Base-by-base conservation (phyloP, 2,888 invertebrate species). In the Lomographa bimaculata region DNA sequence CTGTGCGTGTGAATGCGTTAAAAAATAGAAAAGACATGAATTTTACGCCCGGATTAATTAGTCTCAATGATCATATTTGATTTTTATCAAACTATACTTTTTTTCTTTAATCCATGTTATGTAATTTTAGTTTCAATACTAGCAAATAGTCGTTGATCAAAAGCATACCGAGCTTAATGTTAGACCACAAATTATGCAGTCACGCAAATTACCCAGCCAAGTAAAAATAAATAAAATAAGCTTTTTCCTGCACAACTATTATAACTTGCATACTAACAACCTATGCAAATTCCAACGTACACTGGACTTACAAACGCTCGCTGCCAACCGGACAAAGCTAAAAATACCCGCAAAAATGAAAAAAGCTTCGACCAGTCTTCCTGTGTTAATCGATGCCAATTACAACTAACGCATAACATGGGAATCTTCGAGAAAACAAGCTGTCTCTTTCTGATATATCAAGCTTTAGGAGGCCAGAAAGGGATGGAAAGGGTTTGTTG, bases 301-400 rank as follows among this genome's bases (percentile, higher is more conserved):
- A 26, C 25, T 7, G 7, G n/a, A 19, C 26, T 11, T n/a, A 39
- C 40, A 8, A 46, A 43, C 5, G 9, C 11, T 7, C 30, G 30
- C 42, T 43, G 18, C 42, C 32, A 42, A 37, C 42, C 36, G 42
- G 42, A 43, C 36, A 36, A 33, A 32, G 64, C 70, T 72, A 76
- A 71, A 74, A 75, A 75, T 73, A 72, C 46, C 49, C 47, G 50
- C 54, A 58, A 57, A 52, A 65, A 60, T 66, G 71, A 73, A 79
- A 50, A 56, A 57, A 57, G 60, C 64, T 57, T 68, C 72, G 66
- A 71, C 79, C 76, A 74, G 79, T 79, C 81, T 85, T 86, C 84
- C 84, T 79, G 81, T 80, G 85, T 80, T 86, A 85, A 86, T 86
- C 83, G 85, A 76, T 76, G 78, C 74, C 82, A 84, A 83, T 84